These are phyloP conservation scores for Galbula dea DNA, from an alignment of 2,113 vertebrate genomes.

Conservation along the genomic window DNA sequence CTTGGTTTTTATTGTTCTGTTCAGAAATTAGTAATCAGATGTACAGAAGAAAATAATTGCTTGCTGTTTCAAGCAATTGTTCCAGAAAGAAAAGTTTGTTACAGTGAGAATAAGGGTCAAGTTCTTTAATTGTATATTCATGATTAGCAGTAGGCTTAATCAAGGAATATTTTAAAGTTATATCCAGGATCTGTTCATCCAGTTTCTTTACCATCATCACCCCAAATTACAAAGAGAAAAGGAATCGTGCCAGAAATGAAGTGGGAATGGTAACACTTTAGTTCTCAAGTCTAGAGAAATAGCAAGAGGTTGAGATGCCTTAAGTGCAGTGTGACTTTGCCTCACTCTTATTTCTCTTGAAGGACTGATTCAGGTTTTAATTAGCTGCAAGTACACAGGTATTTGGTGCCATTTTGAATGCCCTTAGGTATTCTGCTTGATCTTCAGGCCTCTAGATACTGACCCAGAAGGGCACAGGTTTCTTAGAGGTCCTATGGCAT, in stretches of 20 bases:
- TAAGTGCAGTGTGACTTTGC: not conserved
- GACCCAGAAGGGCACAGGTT: rapidly evolving
- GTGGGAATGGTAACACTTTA: not conserved
- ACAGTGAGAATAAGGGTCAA: not conserved
- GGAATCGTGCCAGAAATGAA: not conserved
- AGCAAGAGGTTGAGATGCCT: not conserved
- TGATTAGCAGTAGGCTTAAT: not conserved
- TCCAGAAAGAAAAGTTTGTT: constrained; percentile 11
- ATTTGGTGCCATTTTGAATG: not conserved
- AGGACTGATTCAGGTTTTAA: not conserved
- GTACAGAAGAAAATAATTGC: constrained; percentile 29
- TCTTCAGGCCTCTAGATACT: not conserved
- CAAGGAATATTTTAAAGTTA: not conserved
- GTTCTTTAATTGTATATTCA: not conserved
- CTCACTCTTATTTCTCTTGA: not conserved
- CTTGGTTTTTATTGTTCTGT: constrained; percentile 24
- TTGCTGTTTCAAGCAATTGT: constrained; percentile 1
- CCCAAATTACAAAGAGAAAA: not conserved
- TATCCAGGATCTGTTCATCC: not conserved
- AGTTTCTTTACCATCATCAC: not conserved
- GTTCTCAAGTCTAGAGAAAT: not conserved
- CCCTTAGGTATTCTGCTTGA: not conserved
- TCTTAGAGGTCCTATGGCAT: not conserved
- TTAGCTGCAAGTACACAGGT: not conserved
- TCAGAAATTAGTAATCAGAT: constrained; percentile 45